A percentile compares a stretch with the other conserved stretches of the same genome.
Evolutionary conservation across 2,888 invertebrate species (phyloP).

Genomic region (Pherbina coryleti): DNA sequence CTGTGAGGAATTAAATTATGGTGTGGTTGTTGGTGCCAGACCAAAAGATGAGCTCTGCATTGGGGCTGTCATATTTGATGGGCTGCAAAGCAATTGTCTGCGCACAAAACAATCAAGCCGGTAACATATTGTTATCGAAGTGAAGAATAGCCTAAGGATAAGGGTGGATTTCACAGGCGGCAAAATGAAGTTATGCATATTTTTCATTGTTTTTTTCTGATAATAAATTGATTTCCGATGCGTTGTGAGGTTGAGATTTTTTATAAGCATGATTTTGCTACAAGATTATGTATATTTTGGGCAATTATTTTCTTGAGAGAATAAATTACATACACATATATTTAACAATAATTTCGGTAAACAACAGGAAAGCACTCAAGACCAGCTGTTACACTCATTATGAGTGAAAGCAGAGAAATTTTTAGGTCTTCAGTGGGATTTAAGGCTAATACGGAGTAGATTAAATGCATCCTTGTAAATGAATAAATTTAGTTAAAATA

Average conservation of each 20-base stretch:
- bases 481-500: not conserved
- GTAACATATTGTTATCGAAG: constrained; percentile 8
- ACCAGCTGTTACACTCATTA: not conserved
- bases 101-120: not conserved
- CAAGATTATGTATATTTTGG: too few relatives aligned
- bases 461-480: not conserved
- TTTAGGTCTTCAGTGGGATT: not conserved
- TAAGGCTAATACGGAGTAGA: not conserved
- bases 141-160: not conserved
- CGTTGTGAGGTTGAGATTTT: not conserved
- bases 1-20: not conserved
- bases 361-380: too few relatives aligned
- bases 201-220: not conserved
- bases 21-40: not conserved
- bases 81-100: not conserved
- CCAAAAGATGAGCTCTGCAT: not conserved
- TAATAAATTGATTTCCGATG: not conserved
- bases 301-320: too few relatives aligned
- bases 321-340: too few relatives aligned
- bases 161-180: not conserved
- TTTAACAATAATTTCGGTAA: too few relatives aligned
- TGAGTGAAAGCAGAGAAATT: too few relatives aligned
- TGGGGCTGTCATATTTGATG: not conserved
- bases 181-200: too few relatives aligned
- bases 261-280: too few relatives aligned